phyloP scores from a whole-genome alignment of 2,113 vertebrate species.

The Silurus glanis region DNA sequence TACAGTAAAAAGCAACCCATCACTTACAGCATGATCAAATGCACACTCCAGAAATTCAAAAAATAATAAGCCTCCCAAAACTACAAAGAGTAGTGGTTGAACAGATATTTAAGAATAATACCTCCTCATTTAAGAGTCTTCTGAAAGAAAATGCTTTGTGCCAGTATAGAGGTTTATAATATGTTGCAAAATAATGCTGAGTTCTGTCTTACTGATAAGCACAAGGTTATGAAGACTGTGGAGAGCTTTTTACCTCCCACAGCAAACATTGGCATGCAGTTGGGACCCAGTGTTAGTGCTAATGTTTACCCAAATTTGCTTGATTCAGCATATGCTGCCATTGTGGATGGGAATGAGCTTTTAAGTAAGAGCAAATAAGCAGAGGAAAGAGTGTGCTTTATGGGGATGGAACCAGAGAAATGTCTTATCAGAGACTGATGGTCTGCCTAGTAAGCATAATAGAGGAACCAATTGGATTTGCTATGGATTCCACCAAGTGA shows the following conservation, averaged over 20 bases:
- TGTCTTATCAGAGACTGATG: background rate
- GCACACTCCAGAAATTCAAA: background rate
- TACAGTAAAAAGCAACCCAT: background rate
- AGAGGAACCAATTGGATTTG: background rate
- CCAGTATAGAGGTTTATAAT: background rate
- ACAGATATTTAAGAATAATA: background rate
- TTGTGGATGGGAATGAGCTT: constrained; percentile 3
- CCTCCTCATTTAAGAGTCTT: background rate
- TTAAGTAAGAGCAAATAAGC: constrained; percentile 9
- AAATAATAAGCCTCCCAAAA: background rate
- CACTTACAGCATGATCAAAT: constrained; percentile 15
- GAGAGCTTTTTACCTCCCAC: constrained; percentile 7
- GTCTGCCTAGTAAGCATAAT: constrained; percentile 6
- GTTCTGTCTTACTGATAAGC: constrained; percentile 1
- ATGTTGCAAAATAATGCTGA: background rate
- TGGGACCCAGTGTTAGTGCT: background rate
- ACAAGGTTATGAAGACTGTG: constrained; percentile 2
- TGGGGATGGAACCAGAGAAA: background rate
- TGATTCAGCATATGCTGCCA: constrained; percentile 20
- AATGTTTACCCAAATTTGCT: constrained; percentile 20
- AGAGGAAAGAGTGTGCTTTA: background rate
- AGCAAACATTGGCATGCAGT: constrained; percentile 12
- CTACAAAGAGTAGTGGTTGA: constrained; percentile 1
- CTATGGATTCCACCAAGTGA: background rate
- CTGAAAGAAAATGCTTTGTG: background rate